Evolutionary conservation across 2,797 vertebrate genomes (phyloP).

Genomic region (Staurois parvus): DNA sequence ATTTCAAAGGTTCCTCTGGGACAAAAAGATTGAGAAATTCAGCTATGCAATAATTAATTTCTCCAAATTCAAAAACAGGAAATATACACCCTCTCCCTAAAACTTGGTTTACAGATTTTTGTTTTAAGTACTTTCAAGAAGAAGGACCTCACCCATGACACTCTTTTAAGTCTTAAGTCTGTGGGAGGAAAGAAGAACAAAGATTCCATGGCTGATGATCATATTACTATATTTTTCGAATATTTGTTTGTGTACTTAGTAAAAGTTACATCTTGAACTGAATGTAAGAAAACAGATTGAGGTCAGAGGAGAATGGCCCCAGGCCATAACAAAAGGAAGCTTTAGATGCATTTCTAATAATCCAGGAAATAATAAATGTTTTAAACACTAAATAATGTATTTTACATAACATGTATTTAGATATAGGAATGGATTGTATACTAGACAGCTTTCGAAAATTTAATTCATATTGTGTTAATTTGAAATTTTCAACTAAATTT

Average conservation of each 20-base stretch:
- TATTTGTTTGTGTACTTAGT: conserved; percentile 39
- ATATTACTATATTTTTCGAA: conserved; percentile 38
- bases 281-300: background rate
- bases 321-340: background rate
- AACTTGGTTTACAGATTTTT: background rate
- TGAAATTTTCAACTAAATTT: background rate
- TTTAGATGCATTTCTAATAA: background rate
- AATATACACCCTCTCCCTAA: no score
- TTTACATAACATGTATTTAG: background rate
- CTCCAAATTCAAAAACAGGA: no score
- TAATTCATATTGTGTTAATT: background rate
- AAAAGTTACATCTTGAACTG: conserved; percentile 15
- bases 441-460: no score
- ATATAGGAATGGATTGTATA: background rate
- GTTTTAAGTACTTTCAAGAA: background rate
- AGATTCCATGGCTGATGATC: conserved; percentile 37
- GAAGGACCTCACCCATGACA: background rate
- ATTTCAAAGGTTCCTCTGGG: no score
- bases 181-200: conserved; percentile 48
- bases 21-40: no score
- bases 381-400: background rate
- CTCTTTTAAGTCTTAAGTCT: conserved; percentile 32
- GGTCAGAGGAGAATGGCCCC: background rate
- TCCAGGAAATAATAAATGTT: background rate
- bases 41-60: no score